Percentiles rank a stretch among this genome's conserved stretches.
phyloP scores from a whole-genome alignment of 2,113 vertebrate species.

The Cyprinodon tularosa region DNA sequence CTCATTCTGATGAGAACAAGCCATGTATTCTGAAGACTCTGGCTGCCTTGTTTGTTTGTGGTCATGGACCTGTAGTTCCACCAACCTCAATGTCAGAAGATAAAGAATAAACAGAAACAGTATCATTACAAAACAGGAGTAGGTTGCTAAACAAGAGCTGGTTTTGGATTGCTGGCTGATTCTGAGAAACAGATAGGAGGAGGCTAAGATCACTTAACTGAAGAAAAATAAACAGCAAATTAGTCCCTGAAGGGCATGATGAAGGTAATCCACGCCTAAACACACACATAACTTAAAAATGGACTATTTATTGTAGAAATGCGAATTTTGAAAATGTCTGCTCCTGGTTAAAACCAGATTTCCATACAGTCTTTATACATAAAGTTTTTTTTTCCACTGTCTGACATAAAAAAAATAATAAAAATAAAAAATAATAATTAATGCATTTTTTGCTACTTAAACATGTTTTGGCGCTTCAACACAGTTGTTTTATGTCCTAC shows the following conservation, averaged over 20 bases:
- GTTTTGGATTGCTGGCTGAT: conserved; percentile 12
- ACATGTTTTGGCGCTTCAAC: too few species aligned
- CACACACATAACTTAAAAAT: background rate
- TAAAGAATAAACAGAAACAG: conserved; percentile 1
- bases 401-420: too few species aligned
- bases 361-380: too few species aligned
- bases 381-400: too few species aligned
- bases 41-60: conserved; percentile 31
- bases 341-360: too few species aligned
- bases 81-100: conserved; percentile 41
- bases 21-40: conserved; percentile 13
- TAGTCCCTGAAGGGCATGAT: background rate
- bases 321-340: too few species aligned
- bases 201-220: background rate
- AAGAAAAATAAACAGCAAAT: conserved; percentile 5
- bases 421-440: too few species aligned
- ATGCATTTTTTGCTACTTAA: too few species aligned
- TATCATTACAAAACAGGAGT: conserved; percentile 35
- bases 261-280: background rate
- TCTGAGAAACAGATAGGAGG: conserved; percentile 18
- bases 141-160: conserved; percentile 13
- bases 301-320: too few species aligned
- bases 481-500: too few species aligned
- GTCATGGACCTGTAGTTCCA: conserved; percentile 40
- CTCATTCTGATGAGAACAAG: conserved; percentile 41